Evolutionary conservation across 2,888 invertebrate genomes (phyloP).

Genomic region (Apocheima hispidaria): DNA sequence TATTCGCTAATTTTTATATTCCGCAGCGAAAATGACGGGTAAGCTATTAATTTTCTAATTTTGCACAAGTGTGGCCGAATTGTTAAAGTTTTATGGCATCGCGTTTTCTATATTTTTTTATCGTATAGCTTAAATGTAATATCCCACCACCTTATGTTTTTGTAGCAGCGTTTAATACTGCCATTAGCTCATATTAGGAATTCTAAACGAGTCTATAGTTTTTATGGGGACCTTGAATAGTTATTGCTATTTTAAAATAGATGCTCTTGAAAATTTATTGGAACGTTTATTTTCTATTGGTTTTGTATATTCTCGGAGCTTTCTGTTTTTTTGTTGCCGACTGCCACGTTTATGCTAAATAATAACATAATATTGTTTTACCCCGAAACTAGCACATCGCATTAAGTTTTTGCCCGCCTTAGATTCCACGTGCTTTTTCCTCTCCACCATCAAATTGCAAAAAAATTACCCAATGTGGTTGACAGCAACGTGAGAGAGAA

Average conservation of each 20-base stretch:
- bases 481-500: too few relatives aligned
- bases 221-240: slow-evolving; percentile 42
- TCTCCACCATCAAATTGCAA: too few relatives aligned
- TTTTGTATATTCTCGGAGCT: slow-evolving; percentile 16
- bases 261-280: slow-evolving; percentile 44
- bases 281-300: slow-evolving; percentile 26
- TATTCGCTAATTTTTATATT: slow-evolving; percentile 12
- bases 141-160: slow-evolving; percentile 41
- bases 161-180: slow-evolving; percentile 40
- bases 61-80: background rate
- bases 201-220: slow-evolving; percentile 40
- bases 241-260: slow-evolving; percentile 47
- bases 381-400: too few relatives aligned
- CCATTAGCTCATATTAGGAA: slow-evolving; percentile 44
- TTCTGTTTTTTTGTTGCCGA: slow-evolving; percentile 23
- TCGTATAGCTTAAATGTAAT: slow-evolving; percentile 1
- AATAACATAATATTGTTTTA: too few relatives aligned
- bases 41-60: slow-evolving; percentile 15
- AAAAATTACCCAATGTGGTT: too few relatives aligned
- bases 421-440: too few relatives aligned
- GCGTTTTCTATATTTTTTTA: background rate
- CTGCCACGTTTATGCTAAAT: background rate
- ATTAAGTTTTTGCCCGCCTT: too few relatives aligned
- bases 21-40: slow-evolving; percentile 36
- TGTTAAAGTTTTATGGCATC: background rate